Conservation (phyloP, 1,140 invertebrate genomes). For the Nephotettix cincticeps region DNA sequence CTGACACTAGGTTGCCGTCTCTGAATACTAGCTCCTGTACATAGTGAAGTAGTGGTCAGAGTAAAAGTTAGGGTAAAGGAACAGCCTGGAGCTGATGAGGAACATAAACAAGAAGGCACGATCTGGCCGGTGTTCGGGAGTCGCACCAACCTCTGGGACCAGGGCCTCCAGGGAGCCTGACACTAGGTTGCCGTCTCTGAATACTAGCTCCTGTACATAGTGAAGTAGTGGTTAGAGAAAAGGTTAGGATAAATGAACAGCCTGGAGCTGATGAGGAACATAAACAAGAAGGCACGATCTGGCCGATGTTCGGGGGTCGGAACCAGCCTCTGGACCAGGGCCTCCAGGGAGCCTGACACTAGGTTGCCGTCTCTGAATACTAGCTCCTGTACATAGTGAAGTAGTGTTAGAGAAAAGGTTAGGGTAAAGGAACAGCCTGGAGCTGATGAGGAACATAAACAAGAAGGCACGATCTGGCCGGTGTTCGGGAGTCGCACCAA, state of each 20-base stretch:
- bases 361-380: conserved; percentile 88
- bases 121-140: conserved; percentile 84
- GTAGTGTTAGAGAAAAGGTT: no score
- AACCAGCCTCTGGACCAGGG: conserved; percentile 85
- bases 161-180: conserved; percentile 84
- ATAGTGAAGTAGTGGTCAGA: no score
- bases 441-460: conserved; percentile 92
- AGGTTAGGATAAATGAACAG: conserved; percentile 91
- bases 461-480: conserved; percentile 87
- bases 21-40: conserved; percentile 75
- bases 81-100: conserved; percentile 87
- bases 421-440: conserved; percentile 88
- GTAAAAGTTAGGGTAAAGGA: conserved; percentile 88
- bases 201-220: conserved; percentile 72
- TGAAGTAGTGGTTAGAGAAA: no score
- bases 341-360: conserved; percentile 81
- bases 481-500: conserved; percentile 85
- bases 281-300: conserved; percentile 87
- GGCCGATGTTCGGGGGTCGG: conserved; percentile 88
- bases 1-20: conserved; percentile 85
- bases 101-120: conserved; percentile 91
- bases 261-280: conserved; percentile 89
- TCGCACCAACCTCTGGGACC: conserved; percentile 88
- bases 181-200: conserved; percentile 84
- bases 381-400: conserved; percentile 65